phyloP scores from a whole-genome alignment of 2,797 vertebrate species.

The Apogon talboti region DNA sequence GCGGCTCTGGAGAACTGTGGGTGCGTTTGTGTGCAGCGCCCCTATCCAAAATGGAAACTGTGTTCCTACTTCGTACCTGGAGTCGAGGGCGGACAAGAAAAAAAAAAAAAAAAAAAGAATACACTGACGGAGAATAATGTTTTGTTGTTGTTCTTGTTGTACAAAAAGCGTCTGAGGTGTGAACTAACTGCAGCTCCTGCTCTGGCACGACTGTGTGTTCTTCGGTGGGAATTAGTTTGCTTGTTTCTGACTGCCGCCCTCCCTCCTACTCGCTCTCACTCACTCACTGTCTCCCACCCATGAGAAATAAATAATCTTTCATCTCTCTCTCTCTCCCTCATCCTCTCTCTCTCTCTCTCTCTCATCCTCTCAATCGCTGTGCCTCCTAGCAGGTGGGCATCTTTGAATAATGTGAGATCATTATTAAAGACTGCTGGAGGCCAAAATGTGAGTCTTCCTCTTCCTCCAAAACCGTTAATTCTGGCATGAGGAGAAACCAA shows the following conservation, averaged over 20 bases:
- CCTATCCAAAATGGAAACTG: conserved; percentile 68
- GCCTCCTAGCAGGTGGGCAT: conserved; percentile 60
- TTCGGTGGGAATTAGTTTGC: conserved; percentile 78
- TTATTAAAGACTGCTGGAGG: conserved; percentile 51
- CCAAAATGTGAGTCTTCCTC: conserved; percentile 37
- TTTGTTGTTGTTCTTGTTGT: conserved; percentile 8
- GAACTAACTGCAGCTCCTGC: conserved; percentile 60
- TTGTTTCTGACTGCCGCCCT: conserved; percentile 76
- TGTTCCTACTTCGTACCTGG: conserved; percentile 38
- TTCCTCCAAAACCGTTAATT: not conserved
- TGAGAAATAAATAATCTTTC: conserved; percentile 10
- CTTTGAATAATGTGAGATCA: conserved; percentile 65
- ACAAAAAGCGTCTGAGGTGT: conserved; percentile 47
- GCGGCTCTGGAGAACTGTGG: conserved; percentile 65
- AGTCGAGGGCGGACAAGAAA: conserved; percentile 8
- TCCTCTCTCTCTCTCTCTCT: conserved; percentile 66
- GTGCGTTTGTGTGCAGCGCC: conserved; percentile 47
- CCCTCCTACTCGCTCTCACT: conserved; percentile 66
- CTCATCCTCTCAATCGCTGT: conserved; percentile 26
- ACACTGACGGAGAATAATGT: not conserved
- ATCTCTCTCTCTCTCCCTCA: conserved; percentile 50
- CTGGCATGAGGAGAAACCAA: not conserved
- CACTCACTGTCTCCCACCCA: conserved; percentile 45
- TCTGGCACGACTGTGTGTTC: conserved; percentile 70
- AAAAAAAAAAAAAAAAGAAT: not conserved